Percentiles rank a stretch among this genome's conserved stretches.
phyloP scores from a whole-genome alignment of 2,888 invertebrate genomes.

The Nephrotoma guestfalica region DNA sequence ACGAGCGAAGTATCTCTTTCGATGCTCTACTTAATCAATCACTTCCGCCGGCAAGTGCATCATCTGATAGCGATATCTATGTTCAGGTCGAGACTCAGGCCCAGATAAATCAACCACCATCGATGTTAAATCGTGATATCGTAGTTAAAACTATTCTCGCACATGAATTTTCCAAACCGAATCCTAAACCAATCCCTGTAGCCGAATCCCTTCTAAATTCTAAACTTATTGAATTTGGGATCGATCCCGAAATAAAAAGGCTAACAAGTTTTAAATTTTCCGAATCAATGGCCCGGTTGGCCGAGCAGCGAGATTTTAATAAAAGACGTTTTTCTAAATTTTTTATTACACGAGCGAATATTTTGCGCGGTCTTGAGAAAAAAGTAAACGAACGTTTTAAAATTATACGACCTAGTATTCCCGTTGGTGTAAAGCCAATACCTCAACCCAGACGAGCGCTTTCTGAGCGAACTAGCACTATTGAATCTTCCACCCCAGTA shows the following conservation, averaged over 20 bases:
- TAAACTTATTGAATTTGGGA: background rate
- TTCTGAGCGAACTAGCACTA: background rate
- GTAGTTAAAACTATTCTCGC: background rate
- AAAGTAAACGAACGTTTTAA: background rate
- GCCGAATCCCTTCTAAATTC: background rate
- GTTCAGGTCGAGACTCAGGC: background rate
- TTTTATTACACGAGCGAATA: conserved; percentile 22
- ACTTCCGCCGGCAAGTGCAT: background rate
- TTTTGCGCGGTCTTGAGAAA: background rate
- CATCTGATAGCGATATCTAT: background rate
- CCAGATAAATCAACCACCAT: background rate
- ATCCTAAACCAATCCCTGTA: background rate
- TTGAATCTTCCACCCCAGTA: background rate
- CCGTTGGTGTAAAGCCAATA: background rate
- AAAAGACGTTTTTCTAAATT: conserved; percentile 20
- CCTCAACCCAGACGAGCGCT: background rate
- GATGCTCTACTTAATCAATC: background rate
- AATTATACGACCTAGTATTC: background rate
- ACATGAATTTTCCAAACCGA: background rate
- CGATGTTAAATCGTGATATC: background rate
- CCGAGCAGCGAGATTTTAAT: background rate
- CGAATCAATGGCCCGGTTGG: background rate
- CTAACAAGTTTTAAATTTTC: background rate
- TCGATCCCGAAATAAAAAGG: background rate
- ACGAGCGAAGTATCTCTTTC: background rate